Conservation (phyloP, 2,888 invertebrate species). For the Schizaphis graminum region DNA sequence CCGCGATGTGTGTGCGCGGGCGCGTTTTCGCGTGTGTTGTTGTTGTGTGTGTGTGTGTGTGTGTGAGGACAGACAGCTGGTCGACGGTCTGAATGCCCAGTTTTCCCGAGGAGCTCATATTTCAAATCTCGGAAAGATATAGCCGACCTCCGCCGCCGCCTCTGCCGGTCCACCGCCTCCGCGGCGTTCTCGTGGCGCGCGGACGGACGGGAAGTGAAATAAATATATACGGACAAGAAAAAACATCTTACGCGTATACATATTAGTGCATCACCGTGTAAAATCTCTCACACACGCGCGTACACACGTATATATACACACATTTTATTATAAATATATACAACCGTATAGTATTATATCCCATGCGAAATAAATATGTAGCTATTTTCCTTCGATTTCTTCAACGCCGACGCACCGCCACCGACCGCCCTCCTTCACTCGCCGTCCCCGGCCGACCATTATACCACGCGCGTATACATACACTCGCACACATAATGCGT, state of each 20-base stretch:
- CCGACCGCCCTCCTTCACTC: background rate
- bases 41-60: background rate
- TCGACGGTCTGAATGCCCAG: conserved; percentile 56
- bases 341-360: background rate
- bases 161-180: background rate
- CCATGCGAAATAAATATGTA: conserved; percentile 54
- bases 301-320: background rate
- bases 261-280: conserved; percentile 28
- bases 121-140: conserved; percentile 54
- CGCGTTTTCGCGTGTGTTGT: too few species aligned
- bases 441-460: background rate
- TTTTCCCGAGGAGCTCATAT: conserved; percentile 58
- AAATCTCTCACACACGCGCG: background rate
- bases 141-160: background rate
- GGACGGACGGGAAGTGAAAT: conserved; percentile 10
- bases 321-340: background rate
- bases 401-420: background rate
- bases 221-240: background rate
- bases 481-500: background rate
- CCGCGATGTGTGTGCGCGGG: background rate
- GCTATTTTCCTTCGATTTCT: conserved; percentile 56
- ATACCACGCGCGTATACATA: background rate
- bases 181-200: background rate
- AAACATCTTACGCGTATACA: background rate
- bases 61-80: conserved; percentile 50